Base-by-base conservation (phyloP, 2,888 invertebrate species). In the Poecilus cupreus region DNA sequence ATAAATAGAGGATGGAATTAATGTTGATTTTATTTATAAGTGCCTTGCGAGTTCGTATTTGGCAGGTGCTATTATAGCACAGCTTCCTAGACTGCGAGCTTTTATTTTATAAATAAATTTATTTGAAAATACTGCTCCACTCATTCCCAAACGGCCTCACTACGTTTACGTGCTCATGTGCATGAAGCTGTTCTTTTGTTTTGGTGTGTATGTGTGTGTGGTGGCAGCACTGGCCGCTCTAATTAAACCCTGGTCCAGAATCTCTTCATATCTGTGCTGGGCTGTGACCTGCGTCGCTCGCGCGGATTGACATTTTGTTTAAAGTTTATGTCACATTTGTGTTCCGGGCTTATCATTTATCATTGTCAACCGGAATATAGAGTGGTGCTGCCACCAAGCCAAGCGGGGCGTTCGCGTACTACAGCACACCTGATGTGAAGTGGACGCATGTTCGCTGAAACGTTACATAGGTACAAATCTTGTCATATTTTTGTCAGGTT, bases 271-370 rank as follows among this genome's bases (percentile, higher is more conserved):
- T 68, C 68, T 37, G 68, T n/a, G 11, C 20, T 18, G 22, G 0
- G 20, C 16, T 26, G 64, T 18, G 64, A 64, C 64, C 64, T 64
- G 64, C 37, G 64, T 32, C 64, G 64, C 26, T 24, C 10, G 64
- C 16, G 18, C 8, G 49, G 68, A 79, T 79, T 79, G 79, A 79
- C 79, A 68, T 79, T 79, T 79, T 79, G 79, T 79, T 79, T 79
- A 79, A 79, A 79, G 70, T 79, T 79, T 79, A 79, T 79, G 79
- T 79, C 79, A 79, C 79, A 79, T 79, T 79, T 79, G 70, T 79
- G 79, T 79, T 70, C 22, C 77, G 78, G 54, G 79, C 70, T 79
- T 79, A 79, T 79, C 79, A 70, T 79, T 79, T 79, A 79, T 79
- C 79, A 79, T 79, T 70, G 79, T 79, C 79, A 68, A 51, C 49